Percentiles rank a stretch among this genome's conserved stretches.
These are phyloP conservation scores for Silurus asotus DNA, from an alignment of 2,113 vertebrate species.

Conservation along the genomic window DNA sequence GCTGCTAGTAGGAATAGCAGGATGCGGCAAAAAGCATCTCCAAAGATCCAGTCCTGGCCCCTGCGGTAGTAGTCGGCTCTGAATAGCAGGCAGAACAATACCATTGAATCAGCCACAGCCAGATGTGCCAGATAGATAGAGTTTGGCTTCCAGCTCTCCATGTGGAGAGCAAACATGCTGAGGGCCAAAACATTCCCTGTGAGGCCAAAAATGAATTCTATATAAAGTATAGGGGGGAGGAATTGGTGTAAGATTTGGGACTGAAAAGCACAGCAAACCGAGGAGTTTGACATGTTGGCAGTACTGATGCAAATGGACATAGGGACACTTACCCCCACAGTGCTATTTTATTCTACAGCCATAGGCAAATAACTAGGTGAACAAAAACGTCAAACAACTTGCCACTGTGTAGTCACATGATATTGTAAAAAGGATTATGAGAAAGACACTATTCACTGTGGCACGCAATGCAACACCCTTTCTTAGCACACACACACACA, in stretches of 20 bases:
- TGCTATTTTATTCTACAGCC: slow-evolving; percentile 18
- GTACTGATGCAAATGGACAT: not conserved
- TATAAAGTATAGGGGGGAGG: slow-evolving; percentile 69
- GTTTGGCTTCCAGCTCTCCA: slow-evolving; percentile 74
- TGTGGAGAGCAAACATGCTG: slow-evolving; percentile 72
- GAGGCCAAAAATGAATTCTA: slow-evolving; percentile 73
- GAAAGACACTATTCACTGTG: slow-evolving; percentile 17
- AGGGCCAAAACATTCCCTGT: slow-evolving; percentile 69
- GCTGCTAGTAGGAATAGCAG: slow-evolving; percentile 73
- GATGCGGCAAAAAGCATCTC: slow-evolving; percentile 68
- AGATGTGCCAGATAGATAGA: slow-evolving; percentile 74
- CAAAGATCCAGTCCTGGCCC: slow-evolving; percentile 71
- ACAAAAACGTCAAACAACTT: not conserved
- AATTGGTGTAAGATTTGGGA: slow-evolving; percentile 63
- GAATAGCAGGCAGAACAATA: slow-evolving; percentile 75
- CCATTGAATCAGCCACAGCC: slow-evolving; percentile 71
- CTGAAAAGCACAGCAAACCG: slow-evolving; percentile 69
- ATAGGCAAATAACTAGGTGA: slow-evolving; percentile 22
- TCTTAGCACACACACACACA: not conserved
- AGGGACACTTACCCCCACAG: not conserved
- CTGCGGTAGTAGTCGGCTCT: slow-evolving; percentile 75
- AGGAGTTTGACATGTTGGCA: slow-evolving; percentile 42
- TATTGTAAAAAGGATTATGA: slow-evolving; percentile 36
- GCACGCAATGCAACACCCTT: not conserved
- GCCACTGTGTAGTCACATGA: slow-evolving; percentile 14